Percentiles rank a stretch among this genome's conserved stretches.
Conservation (phyloP, 2,113 vertebrate species). For the Antechinus flavipes region DNA sequence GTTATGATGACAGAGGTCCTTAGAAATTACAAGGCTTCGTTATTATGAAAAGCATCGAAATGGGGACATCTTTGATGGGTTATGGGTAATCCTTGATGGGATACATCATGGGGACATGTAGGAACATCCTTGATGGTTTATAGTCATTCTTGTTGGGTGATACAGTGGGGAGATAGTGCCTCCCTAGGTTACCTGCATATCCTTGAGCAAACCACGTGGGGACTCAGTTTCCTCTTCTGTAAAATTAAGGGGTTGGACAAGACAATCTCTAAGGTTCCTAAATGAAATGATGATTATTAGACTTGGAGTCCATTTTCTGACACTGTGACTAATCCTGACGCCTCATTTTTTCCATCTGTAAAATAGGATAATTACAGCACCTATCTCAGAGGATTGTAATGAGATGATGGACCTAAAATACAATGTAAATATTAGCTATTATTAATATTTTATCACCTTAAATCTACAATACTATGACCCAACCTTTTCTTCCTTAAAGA, state of each 20-base stretch:
- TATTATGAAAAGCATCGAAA: background rate
- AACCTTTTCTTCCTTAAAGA: background rate
- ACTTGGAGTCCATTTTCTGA: background rate
- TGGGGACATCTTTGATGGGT: background rate
- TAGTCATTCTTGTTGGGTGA: background rate
- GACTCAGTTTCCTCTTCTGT: background rate
- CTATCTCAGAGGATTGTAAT: background rate
- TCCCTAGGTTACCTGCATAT: background rate
- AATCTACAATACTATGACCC: background rate
- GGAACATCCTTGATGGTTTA: too few species aligned
- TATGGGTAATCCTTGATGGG: too few species aligned
- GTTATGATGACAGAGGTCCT: conserved; percentile 71
- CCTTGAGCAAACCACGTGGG: background rate
- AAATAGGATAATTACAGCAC: background rate
- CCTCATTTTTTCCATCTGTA: background rate
- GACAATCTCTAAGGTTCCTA: background rate
- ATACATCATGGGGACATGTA: too few species aligned
- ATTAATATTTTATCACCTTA: background rate
- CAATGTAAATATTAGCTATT: background rate
- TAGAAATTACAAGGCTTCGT: background rate
- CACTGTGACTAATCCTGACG: background rate
- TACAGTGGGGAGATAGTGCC: background rate
- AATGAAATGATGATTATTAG: background rate
- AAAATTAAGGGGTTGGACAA: background rate
- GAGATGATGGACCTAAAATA: background rate